phyloP scores from a whole-genome alignment of 2,888 invertebrate genomes.

The Aleiodes testaceus region DNA sequence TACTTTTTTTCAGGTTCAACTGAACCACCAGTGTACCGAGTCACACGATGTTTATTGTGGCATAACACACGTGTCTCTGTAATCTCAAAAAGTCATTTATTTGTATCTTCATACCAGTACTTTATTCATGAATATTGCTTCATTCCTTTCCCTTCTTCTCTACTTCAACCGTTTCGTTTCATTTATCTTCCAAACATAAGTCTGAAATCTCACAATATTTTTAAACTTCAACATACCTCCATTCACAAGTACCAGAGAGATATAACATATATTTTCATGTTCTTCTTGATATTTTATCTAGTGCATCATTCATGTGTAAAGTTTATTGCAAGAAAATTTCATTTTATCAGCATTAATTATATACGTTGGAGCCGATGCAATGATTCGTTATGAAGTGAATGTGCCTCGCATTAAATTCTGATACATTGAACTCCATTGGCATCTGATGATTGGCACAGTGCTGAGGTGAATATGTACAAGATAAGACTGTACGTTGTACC shows the following conservation, averaged over 20 bases:
- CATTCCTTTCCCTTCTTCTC: not conserved
- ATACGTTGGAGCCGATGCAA: constrained; percentile 17
- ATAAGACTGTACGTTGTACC: constrained; percentile 61
- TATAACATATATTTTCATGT: constrained; percentile 9
- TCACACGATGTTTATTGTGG: constrained; percentile 39
- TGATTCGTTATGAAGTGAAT: constrained; percentile 17
- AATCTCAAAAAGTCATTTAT: constrained; percentile 32
- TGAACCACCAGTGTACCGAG: constrained; percentile 3
- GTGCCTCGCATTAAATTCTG: not conserved
- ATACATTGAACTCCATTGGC: not conserved
- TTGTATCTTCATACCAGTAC: constrained; percentile 19
- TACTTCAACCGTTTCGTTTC: not conserved
- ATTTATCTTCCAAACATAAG: not conserved
- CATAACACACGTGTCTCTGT: constrained; percentile 37
- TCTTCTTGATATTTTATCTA: not conserved
- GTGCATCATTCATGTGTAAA: constrained; percentile 12
- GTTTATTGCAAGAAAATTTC: not conserved
- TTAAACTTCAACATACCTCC: constrained; percentile 1
- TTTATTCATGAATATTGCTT: constrained; percentile 11
- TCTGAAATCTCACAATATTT: constrained; percentile 21
- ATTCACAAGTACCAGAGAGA: constrained; percentile 8
- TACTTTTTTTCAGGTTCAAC: constrained; percentile 7
- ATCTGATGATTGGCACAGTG: not conserved
- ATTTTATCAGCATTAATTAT: constrained; percentile 4
- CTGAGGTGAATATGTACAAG: constrained; percentile 55